These are phyloP conservation scores for Cyanoderma ruficeps DNA, from an alignment of 2,113 vertebrate genomes.

Conservation along the genomic window DNA sequence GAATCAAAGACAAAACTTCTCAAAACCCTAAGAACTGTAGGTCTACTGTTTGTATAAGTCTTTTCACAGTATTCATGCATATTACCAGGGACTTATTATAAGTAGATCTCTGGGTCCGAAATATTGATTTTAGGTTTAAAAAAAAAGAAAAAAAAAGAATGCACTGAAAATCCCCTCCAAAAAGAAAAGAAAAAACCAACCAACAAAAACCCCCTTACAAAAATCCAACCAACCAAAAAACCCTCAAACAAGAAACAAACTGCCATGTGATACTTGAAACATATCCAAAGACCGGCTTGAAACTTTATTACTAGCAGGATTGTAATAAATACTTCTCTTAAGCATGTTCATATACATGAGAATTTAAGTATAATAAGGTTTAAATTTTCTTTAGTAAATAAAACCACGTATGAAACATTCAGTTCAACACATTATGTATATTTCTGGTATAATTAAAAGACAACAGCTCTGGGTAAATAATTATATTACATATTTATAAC, in stretches of 20 bases:
- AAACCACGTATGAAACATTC: conserved; percentile 59
- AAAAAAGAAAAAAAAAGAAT: neutral
- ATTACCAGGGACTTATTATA: neutral
- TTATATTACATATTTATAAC: conserved; percentile 73
- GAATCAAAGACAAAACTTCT: neutral
- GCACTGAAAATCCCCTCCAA: neutral
- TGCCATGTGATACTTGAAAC: neutral
- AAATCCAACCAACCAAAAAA: neutral
- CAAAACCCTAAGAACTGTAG: neutral
- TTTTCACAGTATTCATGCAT: neutral
- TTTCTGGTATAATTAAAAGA: conserved; percentile 71
- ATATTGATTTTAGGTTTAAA: neutral
- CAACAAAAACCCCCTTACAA: neutral
- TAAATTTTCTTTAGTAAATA: conserved; percentile 60
- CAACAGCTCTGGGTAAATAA: conserved; percentile 62
- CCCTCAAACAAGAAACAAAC: neutral
- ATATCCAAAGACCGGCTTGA: neutral
- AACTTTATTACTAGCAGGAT: conserved; percentile 35
- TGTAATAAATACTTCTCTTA: conserved; percentile 61
- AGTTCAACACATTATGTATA: conserved; percentile 53
- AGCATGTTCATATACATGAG: neutral
- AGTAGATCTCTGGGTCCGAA: neutral
- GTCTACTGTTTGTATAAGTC: neutral
- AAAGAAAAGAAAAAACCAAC: neutral
- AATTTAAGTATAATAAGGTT: conserved; percentile 10